phyloP scores from a whole-genome alignment of 53 echinoderm and acorn worm genomes.

The Echinometra lucunter region DNA sequence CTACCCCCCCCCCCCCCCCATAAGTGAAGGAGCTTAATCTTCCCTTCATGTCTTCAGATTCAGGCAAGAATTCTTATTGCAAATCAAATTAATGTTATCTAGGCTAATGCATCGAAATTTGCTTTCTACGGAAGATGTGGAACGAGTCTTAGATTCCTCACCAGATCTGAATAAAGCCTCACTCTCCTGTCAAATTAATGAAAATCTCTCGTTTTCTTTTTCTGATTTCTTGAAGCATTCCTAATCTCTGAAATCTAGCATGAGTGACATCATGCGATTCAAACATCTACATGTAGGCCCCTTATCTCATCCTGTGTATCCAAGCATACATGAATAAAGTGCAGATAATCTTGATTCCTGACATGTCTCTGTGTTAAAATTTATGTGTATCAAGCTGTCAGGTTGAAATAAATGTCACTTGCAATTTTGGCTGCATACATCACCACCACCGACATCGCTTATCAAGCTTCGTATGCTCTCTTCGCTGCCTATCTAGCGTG shows the following conservation, averaged over 20 bases:
- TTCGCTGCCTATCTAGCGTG: not conserved
- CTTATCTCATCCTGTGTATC: not conserved
- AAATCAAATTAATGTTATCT: not conserved
- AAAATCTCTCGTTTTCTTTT: not conserved
- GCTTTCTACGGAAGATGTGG: slow-evolving; percentile 7
- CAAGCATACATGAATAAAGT: not conserved
- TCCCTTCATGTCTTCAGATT: not conserved
- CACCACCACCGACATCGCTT: not conserved
- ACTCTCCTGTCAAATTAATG: not conserved
- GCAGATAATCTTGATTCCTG: not conserved
- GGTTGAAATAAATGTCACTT: slow-evolving; percentile 38
- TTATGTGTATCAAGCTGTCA: slow-evolving; percentile 8
- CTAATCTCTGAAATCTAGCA: not conserved
- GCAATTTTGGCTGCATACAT: slow-evolving; percentile 14
- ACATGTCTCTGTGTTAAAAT: not conserved
- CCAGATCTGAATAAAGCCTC: not conserved
- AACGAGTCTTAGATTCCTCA: not conserved
- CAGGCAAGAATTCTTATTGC: not conserved
- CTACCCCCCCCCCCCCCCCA: not conserved
- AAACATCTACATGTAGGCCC: not conserved
- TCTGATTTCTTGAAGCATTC: not conserved
- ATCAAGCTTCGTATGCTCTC: slow-evolving; percentile 21
- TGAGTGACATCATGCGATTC: not conserved
- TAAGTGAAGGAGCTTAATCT: not conserved
- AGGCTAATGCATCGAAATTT: not conserved